Base-by-base conservation (phyloP, 2,888 invertebrate genomes). In the Drosophila anceps region DNA sequence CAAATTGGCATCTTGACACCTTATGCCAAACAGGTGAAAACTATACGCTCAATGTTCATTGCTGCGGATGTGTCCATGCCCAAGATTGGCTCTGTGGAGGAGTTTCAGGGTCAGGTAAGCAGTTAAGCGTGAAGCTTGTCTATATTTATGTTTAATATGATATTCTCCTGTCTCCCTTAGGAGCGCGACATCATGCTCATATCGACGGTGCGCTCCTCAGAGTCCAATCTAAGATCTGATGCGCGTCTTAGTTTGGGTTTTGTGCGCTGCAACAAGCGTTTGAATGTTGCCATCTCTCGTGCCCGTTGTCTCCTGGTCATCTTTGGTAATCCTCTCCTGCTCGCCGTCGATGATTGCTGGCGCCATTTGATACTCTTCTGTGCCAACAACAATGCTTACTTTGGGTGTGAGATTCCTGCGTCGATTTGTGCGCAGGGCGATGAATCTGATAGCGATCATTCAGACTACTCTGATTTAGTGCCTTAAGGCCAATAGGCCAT, bases 231-330 rank as follows among this genome's bases (percentile, higher is more conserved):
- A 20, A 59, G 82, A 0, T 82, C 91, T 0, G 95, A 95, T 78
- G 69, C 94, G 5, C 93, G 92, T 61, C 93, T 94, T 76, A 92
- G 94, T n/a, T 92, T 97, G 37, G 96, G 96, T 2, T 97, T 97
- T 88, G 94, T 97, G 1, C 94, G 94, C 24, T 95, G 95, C 77
- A 95, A 96, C 0, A 96, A 96, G 91, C 94, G 98, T 69, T 94
- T 98, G 83, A 99, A 98, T 93, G 98, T 98, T 0, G 96, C 98
- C 1, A 94, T 98, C 55, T 98, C 98, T 0, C 94, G 98, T 78
- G 97, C 98, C 1, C 91, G 92, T 10, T 95, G 96, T 9, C 94
- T 98, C 31, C 94, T 97, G 7, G 94, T 98, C 43, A 94, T 98
- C 58, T 94, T 98, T 79, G 98, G 98, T 50, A 96, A 98, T 93